Percentiles rank a stretch among this genome's conserved stretches.
These are phyloP conservation scores for Hirtodrosophila duncani DNA, from an alignment of 2,888 invertebrate genomes.

Conservation along the genomic window DNA sequence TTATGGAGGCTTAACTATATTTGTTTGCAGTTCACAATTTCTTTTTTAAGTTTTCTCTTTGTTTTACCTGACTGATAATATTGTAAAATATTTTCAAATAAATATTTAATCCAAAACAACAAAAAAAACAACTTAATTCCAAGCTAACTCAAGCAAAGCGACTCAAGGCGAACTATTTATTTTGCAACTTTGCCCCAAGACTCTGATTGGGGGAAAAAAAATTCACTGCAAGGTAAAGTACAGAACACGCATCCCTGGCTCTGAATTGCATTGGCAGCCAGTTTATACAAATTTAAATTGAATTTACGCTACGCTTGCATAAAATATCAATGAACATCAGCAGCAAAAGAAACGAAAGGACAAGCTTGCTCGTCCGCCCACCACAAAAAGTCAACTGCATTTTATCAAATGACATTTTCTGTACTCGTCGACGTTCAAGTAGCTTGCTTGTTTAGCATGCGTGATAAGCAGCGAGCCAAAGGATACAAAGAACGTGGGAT, in stretches of 20 bases:
- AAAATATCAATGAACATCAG: slow-evolving; percentile 68
- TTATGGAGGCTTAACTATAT: too few relatives aligned
- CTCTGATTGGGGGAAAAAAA: too few relatives aligned
- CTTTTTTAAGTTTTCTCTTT: too few relatives aligned
- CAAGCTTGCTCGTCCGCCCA: slow-evolving; percentile 5
- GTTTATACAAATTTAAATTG: slow-evolving; percentile 68
- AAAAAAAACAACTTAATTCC: too few relatives aligned
- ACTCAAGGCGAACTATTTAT: too few relatives aligned
- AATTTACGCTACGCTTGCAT: slow-evolving; percentile 65
- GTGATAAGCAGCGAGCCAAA: slow-evolving; percentile 61
- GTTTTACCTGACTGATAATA: too few relatives aligned
- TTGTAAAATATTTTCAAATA: too few relatives aligned
- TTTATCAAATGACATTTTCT: slow-evolving; percentile 66
- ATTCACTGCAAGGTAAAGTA: too few relatives aligned
- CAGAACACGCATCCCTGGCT: slow-evolving; percentile 28
- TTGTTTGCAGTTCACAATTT: too few relatives aligned
- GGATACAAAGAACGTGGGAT: slow-evolving; percentile 13
- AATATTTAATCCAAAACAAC: too few relatives aligned
- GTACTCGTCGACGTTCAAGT: slow-evolving; percentile 28
- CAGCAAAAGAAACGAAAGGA: slow-evolving; percentile 7
- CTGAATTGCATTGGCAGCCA: slow-evolving; percentile 67
- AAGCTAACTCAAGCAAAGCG: too few relatives aligned
- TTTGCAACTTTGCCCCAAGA: too few relatives aligned
- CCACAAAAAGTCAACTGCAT: slow-evolving; percentile 57
- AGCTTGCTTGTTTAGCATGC: slow-evolving; percentile 64